Base-by-base conservation (phyloP, 2,113 vertebrate species). In the Lycaon pictus region DNA sequence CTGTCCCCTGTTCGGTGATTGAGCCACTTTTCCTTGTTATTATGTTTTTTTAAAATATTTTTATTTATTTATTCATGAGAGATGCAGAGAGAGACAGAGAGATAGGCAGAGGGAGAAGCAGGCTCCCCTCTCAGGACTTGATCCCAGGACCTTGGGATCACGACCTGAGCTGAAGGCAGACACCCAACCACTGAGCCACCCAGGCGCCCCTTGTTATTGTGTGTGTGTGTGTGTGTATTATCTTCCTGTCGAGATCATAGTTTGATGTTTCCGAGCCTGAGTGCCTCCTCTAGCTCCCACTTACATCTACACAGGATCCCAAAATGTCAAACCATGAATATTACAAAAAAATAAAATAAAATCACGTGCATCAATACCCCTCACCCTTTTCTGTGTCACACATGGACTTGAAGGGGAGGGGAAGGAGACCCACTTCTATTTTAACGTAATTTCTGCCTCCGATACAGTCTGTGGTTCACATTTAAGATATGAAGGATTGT, bases 241-340 rank as follows among this genome's bases (percentile, higher is more conserved):
- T 20, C 22, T 80, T 72, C 79, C 58, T 15, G 0, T 56, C 19
- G 95, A 90, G 76, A 12, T 29, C 93, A 6, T 7, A 2, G 60
- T 67, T 88, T 63, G 79, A 37, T 84, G 83, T 83, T 81, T 13
- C 48, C 77, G 96, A 27, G 94, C 60, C 88, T 92, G 35, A 97
- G 96, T 96, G 97, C 93, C 97, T 97, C 83, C 89, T 97, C 72
- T 90, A 19, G 43, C 90, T 97, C 98, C 93, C 29, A 94, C 93
- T 86, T 65, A 6, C 88, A 89, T 82, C 93, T 62, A 71, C 82
- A 63, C 82, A 95, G 92, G 98, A 96, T 96, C 76, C 72, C 60
- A 6, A 91, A 65, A 97, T 95, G 90, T 96, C 96, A 97, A 79
- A 55, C 63, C 58, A 55, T 27, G 97, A 90, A 85, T 95, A 83